Evolutionary conservation across 2,113 vertebrate species (phyloP).

Genomic region (Ia io): DNA sequence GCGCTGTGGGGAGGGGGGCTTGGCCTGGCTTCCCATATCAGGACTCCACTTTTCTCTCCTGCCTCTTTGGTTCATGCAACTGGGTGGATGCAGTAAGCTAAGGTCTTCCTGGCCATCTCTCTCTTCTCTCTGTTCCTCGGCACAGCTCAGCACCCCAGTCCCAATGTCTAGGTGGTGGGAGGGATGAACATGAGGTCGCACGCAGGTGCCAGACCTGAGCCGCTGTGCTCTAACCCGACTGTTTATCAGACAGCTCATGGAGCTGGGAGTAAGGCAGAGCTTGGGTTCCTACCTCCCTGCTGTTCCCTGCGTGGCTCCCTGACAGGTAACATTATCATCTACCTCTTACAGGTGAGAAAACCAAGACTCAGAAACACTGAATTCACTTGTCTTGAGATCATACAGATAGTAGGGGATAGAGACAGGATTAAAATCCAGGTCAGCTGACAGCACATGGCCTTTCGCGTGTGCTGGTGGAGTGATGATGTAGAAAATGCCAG

Average conservation of each 20-base stretch:
- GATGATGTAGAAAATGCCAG: background rate
- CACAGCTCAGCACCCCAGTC: background rate
- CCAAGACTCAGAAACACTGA: background rate
- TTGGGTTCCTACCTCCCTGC: background rate
- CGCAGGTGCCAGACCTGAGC: accelerated
- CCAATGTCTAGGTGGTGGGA: accelerated
- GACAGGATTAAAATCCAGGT: background rate
- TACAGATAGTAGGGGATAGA: background rate
- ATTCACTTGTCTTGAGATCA: background rate
- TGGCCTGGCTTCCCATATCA: background rate
- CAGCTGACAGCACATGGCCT: accelerated
- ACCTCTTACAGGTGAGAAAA: background rate
- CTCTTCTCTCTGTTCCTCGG: accelerated
- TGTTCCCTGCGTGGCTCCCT: background rate
- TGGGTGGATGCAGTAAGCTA: background rate
- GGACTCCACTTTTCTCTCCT: background rate
- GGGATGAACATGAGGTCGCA: background rate
- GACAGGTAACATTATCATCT: accelerated
- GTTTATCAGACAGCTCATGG: background rate
- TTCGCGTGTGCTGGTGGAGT: background rate
- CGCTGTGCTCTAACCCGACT: accelerated
- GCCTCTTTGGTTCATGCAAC: background rate
- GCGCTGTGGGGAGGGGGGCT: background rate
- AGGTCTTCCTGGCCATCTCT: background rate
- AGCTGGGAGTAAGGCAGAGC: background rate